Evolutionary conservation across 2,888 invertebrate species (phyloP).

Genomic region (Plagiodera versicolora): DNA sequence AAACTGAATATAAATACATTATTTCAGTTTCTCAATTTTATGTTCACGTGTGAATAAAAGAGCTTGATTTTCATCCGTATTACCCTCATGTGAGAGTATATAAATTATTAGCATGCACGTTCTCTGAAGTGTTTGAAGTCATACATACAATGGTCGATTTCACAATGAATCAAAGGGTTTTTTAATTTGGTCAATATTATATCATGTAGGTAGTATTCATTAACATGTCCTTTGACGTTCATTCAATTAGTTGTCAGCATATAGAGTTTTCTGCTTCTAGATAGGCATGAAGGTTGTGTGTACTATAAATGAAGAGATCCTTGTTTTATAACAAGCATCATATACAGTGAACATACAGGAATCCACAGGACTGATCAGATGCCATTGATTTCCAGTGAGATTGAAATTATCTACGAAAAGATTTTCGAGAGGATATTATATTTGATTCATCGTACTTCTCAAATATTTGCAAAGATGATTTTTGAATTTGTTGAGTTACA

Average conservation of each 20-base stretch:
- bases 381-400: too few relatives aligned
- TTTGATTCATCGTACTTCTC: too few relatives aligned
- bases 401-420: too few relatives aligned
- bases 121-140: background rate
- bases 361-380: too few relatives aligned
- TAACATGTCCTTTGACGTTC: constrained; percentile 17
- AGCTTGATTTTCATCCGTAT: too few relatives aligned
- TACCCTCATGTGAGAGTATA: background rate
- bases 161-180: constrained; percentile 13
- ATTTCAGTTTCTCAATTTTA: background rate
- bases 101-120: background rate
- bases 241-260: constrained; percentile 19
- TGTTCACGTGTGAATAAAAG: too few relatives aligned
- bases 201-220: constrained; percentile 12
- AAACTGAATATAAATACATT: too few relatives aligned
- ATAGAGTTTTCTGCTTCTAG: constrained; percentile 3
- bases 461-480: too few relatives aligned
- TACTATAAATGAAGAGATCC: background rate
- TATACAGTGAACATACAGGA: too few relatives aligned
- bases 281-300: background rate
- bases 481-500: too few relatives aligned
- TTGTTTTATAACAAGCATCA: too few relatives aligned
- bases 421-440: too few relatives aligned
- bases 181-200: constrained; percentile 2
- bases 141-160: background rate